Conservation (phyloP, 2,113 vertebrate genomes). For the Hemicordylus capensis region DNA sequence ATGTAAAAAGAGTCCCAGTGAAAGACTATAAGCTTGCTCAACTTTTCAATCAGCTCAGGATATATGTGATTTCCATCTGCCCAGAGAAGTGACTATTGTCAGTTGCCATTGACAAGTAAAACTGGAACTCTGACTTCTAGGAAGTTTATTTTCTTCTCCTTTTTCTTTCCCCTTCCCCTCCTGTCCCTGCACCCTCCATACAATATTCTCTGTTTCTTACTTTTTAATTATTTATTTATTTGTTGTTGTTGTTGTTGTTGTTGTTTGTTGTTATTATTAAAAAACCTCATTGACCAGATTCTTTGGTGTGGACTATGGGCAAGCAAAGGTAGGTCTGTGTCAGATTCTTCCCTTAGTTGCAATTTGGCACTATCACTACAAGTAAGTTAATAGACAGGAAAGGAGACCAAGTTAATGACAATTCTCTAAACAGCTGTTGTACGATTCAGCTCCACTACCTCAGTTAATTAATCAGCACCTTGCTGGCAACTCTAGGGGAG, state of each 20-base stretch:
- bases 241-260: no score
- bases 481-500: slow-evolving; percentile 83
- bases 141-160: slow-evolving; percentile 57
- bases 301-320: slow-evolving; percentile 18
- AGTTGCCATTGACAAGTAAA: slow-evolving; percentile 63
- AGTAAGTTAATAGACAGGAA: slow-evolving; percentile 76
- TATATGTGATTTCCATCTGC: slow-evolving; percentile 40
- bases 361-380: slow-evolving; percentile 50
- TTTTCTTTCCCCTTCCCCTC: not conserved
- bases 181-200: not conserved
- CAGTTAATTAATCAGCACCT: slow-evolving; percentile 89
- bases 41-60: slow-evolving; percentile 27
- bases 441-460: slow-evolving; percentile 83
- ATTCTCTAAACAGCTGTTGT: slow-evolving; percentile 83
- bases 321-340: slow-evolving; percentile 49
- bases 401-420: slow-evolving; percentile 80
- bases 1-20: accelerated
- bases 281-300: slow-evolving; percentile 29
- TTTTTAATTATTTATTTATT: not conserved
- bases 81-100: slow-evolving; percentile 55
- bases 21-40: slow-evolving; percentile 7
- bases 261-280: slow-evolving; percentile 28
- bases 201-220: not conserved
- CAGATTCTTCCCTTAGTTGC: slow-evolving; percentile 56
- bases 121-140: slow-evolving; percentile 52